Base-by-base conservation (phyloP, 2,113 vertebrate species). In the Nipponia nippon region DNA sequence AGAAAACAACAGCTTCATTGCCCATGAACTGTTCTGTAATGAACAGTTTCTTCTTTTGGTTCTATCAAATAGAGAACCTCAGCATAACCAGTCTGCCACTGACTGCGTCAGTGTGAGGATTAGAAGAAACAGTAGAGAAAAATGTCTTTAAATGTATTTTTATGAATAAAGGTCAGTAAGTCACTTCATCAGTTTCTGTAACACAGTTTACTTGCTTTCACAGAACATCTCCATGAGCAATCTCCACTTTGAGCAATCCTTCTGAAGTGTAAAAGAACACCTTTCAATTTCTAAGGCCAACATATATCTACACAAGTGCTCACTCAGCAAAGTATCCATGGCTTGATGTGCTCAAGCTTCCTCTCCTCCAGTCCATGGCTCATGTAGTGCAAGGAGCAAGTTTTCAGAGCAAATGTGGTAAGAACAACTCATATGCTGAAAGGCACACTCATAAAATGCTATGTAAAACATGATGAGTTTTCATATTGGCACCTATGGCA, bases 301-400 rank as follows among this genome's bases (percentile, higher is more conserved):
- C 8, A 32, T 13, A 7, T 5, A 25, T 16, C 40, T 56, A 23
- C 19, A 22, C 0, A 0, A 78, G 32, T 16, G 8, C 25, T 87
- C n/a, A 25, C 16, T 81, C 22, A 62, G 40, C 14, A 14, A 75
- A 53, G 20, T 18, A n/a, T 36, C 40, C 15, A 25, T n/a, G 40
- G 21, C 11, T 69, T 61, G 29, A 82, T 49, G 12, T 0, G 0
- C 7, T 73, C 59, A 85, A 49, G 36, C 15, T 83, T 53, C 19
- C 8, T 59, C 29, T 87, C 29, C 40, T 93, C 50, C 49, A 58
- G 34, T 16, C 11, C 73, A 76, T 1, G 9, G 50, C 13, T n/a
- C 42, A 10, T 1, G 2, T 10, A 67, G 12, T 29, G 15, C 26
- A 72, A 91, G 47, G 15, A 83, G 16, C 7, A 83, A 8, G 5